Evolutionary conservation across 1,140 invertebrate species (phyloP), one percentile per base, ranked within the genome.

Genomic region (Calephelis virginiensis): DNA sequence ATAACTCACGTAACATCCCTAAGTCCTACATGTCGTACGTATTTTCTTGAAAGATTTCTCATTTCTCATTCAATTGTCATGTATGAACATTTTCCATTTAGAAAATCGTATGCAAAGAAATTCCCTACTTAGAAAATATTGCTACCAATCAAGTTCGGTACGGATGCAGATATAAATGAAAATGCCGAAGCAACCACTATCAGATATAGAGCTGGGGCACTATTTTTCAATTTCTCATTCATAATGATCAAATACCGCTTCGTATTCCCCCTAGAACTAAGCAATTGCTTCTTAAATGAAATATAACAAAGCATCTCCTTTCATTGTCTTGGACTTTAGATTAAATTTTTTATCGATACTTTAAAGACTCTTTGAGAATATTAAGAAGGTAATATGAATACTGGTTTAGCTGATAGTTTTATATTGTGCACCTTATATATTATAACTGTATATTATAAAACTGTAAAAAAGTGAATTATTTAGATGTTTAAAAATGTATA

Each of bases 231-330:
- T 56, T 56, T 56, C 17, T 56, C 28, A 56, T 17, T 56, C 17
- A 56, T 56, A 56, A 56, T 37, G 53, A 56, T 56, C 53, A 56
- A 56, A 56, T 56, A 56, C 53, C 53, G 53, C 14, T 56, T 12
- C 28, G 11, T 56, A 37, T 28, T 56, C 53, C 14, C 14, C 49
- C 5, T 28, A 10, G 10, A 56, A 56, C 53, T 56, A 56, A 37
- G 53, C 53, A 37, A 28, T 56, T 56, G 53, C 53, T 56, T 56
- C 53, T 56, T 56, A 56, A 56, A 56, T 56, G 28, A 56, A 56
- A 11, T 56, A 14, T 56, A 28, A 28, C 53, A 37, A 56, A 56
- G 53, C 37, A 56, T 56, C 14, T 10, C 53, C 11, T 56, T 56
- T 56, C 49, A 56, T 56, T 56, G 17, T 56, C 53, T 56, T 56